Evolutionary conservation across 1,140 invertebrate genomes (phyloP).

Genomic region (Lasaia peninsularis): DNA sequence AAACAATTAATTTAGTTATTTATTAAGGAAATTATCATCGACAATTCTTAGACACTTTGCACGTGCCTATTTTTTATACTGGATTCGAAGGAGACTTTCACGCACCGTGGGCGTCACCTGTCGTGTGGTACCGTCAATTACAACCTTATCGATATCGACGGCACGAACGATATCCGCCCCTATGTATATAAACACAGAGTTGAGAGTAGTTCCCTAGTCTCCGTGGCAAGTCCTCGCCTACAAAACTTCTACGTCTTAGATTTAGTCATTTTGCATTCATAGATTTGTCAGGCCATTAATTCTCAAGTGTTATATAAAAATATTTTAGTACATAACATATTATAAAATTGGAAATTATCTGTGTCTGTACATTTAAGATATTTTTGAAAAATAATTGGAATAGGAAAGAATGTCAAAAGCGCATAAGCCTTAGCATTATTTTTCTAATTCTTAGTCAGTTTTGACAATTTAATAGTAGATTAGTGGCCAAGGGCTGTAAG

Average conservation of each 20-base stretch:
- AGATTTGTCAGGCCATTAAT: constrained; percentile 12
- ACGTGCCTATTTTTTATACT: constrained; percentile 1
- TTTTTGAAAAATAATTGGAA: too few relatives aligned
- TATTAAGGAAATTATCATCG: background rate
- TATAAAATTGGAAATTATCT: too few relatives aligned
- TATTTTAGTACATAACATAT: background rate
- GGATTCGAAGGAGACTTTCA: constrained; percentile 29
- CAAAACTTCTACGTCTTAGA: constrained; percentile 17
- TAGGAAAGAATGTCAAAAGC: too few relatives aligned
- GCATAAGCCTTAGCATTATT: too few relatives aligned
- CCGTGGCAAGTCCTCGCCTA: constrained; percentile 19
- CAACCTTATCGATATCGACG: background rate
- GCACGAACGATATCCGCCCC: constrained; percentile 1
- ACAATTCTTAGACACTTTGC: background rate
- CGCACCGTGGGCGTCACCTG: constrained; percentile 34
- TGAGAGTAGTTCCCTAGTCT: background rate
- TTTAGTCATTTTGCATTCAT: constrained; percentile 20
- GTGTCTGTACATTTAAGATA: too few relatives aligned
- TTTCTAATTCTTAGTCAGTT: too few relatives aligned
- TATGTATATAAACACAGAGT: constrained; percentile 3
- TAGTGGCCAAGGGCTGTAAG: too few relatives aligned
- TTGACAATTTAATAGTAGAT: too few relatives aligned
- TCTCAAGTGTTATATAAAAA: background rate
- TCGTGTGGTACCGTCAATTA: constrained; percentile 26
- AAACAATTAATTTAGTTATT: too few relatives aligned